These are phyloP conservation scores for Chloroclysta siterata DNA, from an alignment of 2,888 invertebrate genomes.

Conservation along the genomic window DNA sequence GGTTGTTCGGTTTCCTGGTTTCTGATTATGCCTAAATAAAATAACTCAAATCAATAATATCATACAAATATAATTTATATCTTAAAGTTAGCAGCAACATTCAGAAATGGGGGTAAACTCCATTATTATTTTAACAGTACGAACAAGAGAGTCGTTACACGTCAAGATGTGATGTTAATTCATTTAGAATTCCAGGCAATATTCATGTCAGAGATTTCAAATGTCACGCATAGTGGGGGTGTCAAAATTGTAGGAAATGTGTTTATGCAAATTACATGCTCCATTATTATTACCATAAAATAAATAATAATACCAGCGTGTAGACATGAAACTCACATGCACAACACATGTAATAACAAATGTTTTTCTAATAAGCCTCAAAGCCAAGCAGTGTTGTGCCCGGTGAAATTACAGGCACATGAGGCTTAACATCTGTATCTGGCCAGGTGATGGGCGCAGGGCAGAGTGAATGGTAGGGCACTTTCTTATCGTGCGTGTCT, in stretches of 20 bases:
- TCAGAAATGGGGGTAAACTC: slow-evolving; percentile 8
- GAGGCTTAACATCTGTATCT: too few relatives aligned
- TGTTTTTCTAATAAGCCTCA: too few relatives aligned
- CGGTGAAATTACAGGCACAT: too few relatives aligned
- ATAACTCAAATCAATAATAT: too few relatives aligned
- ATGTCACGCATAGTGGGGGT: slow-evolving; percentile 72
- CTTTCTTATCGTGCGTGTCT: too few relatives aligned
- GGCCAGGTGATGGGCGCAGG: too few relatives aligned
- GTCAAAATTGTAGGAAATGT: slow-evolving; percentile 81
- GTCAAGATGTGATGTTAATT: slow-evolving; percentile 58
- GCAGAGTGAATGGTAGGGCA: too few relatives aligned
- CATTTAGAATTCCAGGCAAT: slow-evolving; percentile 55
- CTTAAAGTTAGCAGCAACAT: background rate
- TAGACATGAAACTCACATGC: slow-evolving; percentile 18
- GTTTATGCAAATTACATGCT: slow-evolving; percentile 81
- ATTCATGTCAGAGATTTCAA: slow-evolving; percentile 75
- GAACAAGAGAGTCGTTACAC: slow-evolving; percentile 55
- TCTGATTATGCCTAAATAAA: too few relatives aligned
- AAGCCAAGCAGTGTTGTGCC: too few relatives aligned
- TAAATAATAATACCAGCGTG: slow-evolving; percentile 5
- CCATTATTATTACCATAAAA: slow-evolving; percentile 67
- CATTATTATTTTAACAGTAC: slow-evolving; percentile 53
- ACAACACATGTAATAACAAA: background rate
- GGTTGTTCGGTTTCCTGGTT: too few relatives aligned
- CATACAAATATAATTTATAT: too few relatives aligned